These are phyloP conservation scores for Pachyseris speciosa DNA, from an alignment of 64 coral and sea anemone species.

Conservation along the genomic window DNA sequence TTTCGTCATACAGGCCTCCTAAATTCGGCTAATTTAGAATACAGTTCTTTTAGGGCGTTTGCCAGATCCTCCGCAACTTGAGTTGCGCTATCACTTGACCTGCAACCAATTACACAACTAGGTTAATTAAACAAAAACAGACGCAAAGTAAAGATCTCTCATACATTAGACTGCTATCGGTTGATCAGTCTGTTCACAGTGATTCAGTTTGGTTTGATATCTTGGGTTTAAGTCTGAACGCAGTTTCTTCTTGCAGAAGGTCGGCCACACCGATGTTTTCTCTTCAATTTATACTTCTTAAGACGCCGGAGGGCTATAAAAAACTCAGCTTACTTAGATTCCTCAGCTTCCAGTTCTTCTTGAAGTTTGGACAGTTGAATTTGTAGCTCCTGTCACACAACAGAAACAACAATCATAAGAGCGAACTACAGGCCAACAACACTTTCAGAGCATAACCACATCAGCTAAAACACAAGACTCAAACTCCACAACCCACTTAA, in stretches of 20 bases:
- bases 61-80: background rate
- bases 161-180: too few species aligned
- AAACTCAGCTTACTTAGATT: slow-evolving; percentile 67
- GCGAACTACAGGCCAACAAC: too few species aligned
- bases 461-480: background rate
- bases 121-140: background rate
- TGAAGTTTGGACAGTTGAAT: slow-evolving; percentile 31
- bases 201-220: too few species aligned
- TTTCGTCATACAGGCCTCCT: too few species aligned
- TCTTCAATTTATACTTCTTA: background rate
- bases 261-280: background rate
- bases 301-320: background rate
- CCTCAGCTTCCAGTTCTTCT: slow-evolving; percentile 60
- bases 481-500: background rate
- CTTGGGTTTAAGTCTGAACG: too few species aligned
- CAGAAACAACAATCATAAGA: background rate
- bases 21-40: too few species aligned
- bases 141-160: background rate
- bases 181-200: too few species aligned
- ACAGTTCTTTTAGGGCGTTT: background rate
- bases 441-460: background rate
- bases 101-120: background rate
- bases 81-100: background rate
- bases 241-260: too few species aligned
- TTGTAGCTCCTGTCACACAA: slow-evolving; percentile 53